phyloP scores from a whole-genome alignment of 1,140 invertebrate genomes.

The Anastrepha ludens region DNA sequence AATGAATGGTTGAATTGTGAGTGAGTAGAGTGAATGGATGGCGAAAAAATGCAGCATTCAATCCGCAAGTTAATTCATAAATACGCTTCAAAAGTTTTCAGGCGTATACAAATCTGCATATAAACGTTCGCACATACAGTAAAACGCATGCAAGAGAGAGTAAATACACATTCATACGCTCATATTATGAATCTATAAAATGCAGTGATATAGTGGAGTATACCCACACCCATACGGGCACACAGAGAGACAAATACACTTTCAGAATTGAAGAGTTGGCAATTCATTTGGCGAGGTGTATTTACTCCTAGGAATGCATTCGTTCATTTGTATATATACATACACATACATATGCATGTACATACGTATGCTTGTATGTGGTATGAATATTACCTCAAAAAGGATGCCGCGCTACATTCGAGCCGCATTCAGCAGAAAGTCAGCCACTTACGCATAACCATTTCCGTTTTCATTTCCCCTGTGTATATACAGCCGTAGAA shows the following conservation, averaged over 20 bases:
- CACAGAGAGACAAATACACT: conserved; percentile 27
- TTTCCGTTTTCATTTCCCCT: conserved; percentile 38
- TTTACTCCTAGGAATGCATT: conserved; percentile 14
- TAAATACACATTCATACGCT: not conserved
- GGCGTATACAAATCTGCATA: not conserved
- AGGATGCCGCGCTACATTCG: not conserved
- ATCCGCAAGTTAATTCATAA: conserved; percentile 49
- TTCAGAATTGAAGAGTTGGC: conserved; percentile 36
- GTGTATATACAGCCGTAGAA: not conserved
- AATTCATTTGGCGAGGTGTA: conserved; percentile 26
- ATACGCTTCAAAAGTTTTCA: conserved; percentile 46
- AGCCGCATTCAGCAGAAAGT: conserved; percentile 7
- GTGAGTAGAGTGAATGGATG: conserved; percentile 23
- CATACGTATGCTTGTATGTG: not conserved
- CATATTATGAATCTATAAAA: not conserved
- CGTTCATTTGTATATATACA: not conserved
- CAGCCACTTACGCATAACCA: conserved; percentile 46
- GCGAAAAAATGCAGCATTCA: conserved; percentile 47
- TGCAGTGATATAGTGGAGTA: conserved; percentile 7
- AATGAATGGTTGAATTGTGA: conserved; percentile 17
- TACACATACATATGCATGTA: not conserved
- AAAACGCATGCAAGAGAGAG: not conserved
- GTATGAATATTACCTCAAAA: not conserved
- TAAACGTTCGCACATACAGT: not conserved
- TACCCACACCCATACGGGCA: not conserved